phyloP scores from a whole-genome alignment of 1,140 invertebrate species.

The Pissodes strobi region DNA sequence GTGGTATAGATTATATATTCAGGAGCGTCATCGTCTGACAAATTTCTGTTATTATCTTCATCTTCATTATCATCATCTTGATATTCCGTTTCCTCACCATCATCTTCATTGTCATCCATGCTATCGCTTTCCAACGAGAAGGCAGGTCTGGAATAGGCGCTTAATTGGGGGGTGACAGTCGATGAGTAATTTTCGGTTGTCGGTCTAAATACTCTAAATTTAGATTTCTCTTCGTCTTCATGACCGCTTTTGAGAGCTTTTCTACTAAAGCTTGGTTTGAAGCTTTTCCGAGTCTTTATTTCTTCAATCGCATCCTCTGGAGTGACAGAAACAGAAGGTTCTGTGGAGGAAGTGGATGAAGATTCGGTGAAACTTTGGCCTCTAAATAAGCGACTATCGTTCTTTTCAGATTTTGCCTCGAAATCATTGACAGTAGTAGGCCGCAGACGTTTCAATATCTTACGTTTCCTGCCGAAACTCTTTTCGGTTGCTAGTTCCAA shows the following conservation, averaged over 20 bases:
- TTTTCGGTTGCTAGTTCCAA: no score
- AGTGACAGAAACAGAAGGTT: background rate
- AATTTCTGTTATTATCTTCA: conserved; percentile 12
- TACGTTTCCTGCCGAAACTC: no score
- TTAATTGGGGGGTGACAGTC: background rate
- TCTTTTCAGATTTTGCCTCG: no score
- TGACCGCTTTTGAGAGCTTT: background rate
- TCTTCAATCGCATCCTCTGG: background rate
- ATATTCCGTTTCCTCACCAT: background rate
- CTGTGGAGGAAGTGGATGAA: background rate
- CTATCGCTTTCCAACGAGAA: background rate
- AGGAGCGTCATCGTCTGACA: background rate
- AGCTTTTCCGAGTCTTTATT: background rate
- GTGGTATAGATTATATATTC: conserved; percentile 22
- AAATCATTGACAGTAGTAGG: no score
- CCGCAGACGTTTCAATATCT: no score
- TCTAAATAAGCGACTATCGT: no score
- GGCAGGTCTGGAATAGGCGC: conserved; percentile 4
- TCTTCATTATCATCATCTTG: conserved; percentile 21
- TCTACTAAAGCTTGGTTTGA: background rate
- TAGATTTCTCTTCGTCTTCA: conserved; percentile 3
- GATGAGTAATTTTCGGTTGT: background rate
- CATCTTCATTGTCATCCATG: conserved; percentile 14
- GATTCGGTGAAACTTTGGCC: no score
- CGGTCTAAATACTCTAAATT: background rate